These are phyloP conservation scores for Pseudochirops cupreus DNA, from an alignment of 2,797 vertebrate species.

Conservation along the genomic window DNA sequence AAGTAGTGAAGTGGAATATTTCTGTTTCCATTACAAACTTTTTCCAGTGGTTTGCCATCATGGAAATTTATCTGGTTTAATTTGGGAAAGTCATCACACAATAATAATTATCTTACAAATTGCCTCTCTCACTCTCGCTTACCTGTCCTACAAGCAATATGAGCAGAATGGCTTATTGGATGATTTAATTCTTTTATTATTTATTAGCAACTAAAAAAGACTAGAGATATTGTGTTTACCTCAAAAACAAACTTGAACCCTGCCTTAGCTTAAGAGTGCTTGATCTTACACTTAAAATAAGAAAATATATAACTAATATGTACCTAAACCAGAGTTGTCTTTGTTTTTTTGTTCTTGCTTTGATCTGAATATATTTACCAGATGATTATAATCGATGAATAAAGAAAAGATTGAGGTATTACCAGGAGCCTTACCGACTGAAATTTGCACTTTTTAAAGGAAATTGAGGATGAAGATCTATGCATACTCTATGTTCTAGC, in stretches of 20 bases:
- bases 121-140: neutral
- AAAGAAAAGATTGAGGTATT: neutral
- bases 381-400: neutral
- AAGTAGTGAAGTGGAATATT: neutral
- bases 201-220: neutral
- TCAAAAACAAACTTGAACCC: neutral
- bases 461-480: neutral
- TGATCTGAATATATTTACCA: neutral
- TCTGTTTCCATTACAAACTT: neutral
- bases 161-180: neutral
- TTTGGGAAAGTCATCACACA: neutral
- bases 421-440: neutral
- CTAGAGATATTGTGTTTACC: neutral
- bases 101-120: neutral
- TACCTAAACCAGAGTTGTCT: neutral
- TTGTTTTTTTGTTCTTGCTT: neutral
- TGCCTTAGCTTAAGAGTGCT: too few relatives aligned
- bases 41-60: neutral
- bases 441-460: neutral
- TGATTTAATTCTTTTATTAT: neutral
- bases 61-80: neutral
- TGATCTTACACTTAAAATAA: neutral
- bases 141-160: neutral
- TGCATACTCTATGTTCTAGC: too few relatives aligned
- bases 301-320: too few relatives aligned